phyloP scores from a whole-genome alignment of 2,797 vertebrate species.

The Cetoscarus ocellatus region DNA sequence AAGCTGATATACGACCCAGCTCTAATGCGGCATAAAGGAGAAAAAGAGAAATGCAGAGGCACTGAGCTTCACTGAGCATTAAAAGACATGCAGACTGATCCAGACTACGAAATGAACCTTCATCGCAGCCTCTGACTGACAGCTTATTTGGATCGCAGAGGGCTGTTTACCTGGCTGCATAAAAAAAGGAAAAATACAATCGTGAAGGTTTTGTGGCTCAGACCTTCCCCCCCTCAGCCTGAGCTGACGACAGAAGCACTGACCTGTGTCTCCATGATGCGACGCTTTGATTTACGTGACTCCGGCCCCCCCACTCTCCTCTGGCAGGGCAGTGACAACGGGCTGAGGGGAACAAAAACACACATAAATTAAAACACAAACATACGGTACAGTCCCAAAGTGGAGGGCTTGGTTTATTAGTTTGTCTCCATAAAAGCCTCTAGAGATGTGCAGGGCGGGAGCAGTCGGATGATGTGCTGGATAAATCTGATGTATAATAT shows the following conservation, averaged over 20 bases:
- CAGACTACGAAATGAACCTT: constrained; percentile 58
- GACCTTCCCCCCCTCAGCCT: constrained; percentile 11
- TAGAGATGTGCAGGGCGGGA: constrained; percentile 3
- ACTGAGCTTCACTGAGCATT: constrained; percentile 30
- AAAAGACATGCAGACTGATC: constrained; percentile 49
- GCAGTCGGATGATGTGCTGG: not conserved
- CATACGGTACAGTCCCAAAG: constrained; percentile 18
- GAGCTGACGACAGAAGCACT: constrained; percentile 68
- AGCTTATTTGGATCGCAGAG: constrained; percentile 67
- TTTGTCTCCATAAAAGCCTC: constrained; percentile 10
- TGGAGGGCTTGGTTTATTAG: constrained; percentile 21
- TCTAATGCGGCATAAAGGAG: not conserved
- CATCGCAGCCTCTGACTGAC: constrained; percentile 64
- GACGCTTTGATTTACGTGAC: constrained; percentile 86
- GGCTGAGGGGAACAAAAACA: constrained; percentile 74
- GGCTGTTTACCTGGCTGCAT: constrained; percentile 67
- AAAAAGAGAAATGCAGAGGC: constrained; percentile 9
- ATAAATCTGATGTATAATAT: constrained; percentile 1
- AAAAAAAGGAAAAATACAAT: constrained; percentile 38
- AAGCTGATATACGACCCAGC: too few relatives aligned
- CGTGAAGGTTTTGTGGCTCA: constrained; percentile 34
- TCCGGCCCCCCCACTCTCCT: constrained; percentile 80
- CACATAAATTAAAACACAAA: constrained; percentile 49
- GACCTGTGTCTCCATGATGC: constrained; percentile 88
- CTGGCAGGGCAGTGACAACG: constrained; percentile 84